A percentile compares a stretch with the other conserved stretches of the same genome.
Conservation (phyloP, 2,797 vertebrate genomes). For the Oryzias sinensis region DNA sequence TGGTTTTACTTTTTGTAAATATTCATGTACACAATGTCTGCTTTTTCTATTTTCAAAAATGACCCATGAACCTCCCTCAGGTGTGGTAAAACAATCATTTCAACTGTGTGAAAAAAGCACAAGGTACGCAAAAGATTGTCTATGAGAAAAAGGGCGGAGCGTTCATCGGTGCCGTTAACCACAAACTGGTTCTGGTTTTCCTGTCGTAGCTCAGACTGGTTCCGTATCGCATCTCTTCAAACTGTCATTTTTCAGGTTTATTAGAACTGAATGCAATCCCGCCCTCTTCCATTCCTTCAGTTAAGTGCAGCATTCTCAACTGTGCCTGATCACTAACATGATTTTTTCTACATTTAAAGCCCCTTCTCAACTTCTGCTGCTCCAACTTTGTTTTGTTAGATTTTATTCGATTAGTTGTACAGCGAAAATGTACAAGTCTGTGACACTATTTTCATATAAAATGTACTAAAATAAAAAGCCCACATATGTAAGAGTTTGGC, state of each 20-base stretch:
- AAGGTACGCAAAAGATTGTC: constrained; percentile 15
- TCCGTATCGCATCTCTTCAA: no score
- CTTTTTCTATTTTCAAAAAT: constrained; percentile 32
- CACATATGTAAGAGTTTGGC: constrained; percentile 42
- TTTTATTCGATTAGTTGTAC: constrained; percentile 54
- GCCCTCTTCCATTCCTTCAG: no score
- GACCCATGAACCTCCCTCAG: constrained; percentile 16
- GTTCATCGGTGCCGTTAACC: constrained; percentile 18
- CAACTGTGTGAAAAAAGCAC: constrained; percentile 35
- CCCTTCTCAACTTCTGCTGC: constrained; percentile 36
- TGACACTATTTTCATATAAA: constrained; percentile 76
- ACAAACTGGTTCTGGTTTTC: no score
- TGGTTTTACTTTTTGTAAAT: constrained; percentile 63
- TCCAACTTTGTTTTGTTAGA: constrained; percentile 19
- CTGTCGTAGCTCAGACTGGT: no score
- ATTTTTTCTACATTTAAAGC: constrained; percentile 22
- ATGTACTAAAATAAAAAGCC: constrained; percentile 74
- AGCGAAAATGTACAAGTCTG: constrained; percentile 65
- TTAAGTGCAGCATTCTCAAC: constrained; percentile 12
- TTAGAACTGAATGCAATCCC: no score
- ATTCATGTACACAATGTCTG: constrained; percentile 40
- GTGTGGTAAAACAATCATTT: constrained; percentile 22
- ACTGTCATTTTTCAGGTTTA: no score
- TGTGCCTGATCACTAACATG: constrained; percentile 12
- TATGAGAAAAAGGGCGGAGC: background rate